Evolutionary conservation across 1,140 invertebrate genomes (phyloP), one percentile per base, ranked within the genome.

Genomic region (Neodiprion pinetum): DNA sequence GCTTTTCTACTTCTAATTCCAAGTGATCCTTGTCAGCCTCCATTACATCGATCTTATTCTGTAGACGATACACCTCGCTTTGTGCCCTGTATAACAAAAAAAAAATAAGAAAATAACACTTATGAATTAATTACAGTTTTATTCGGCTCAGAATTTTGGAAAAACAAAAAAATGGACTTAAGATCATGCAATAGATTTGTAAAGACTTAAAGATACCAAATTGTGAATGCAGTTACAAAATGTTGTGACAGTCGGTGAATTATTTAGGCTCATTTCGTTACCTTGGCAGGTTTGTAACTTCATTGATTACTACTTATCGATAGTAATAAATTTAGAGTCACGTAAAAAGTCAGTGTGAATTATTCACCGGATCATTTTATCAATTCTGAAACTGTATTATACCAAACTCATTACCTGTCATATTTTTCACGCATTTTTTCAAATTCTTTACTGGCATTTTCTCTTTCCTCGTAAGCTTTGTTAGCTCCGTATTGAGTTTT

Each of bases 391-490:
- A 40, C 28, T 40, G 28, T 40, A 40, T 40, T 40, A 40, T 40
- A 40, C 28, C 28, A 40, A 40, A 40, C 28, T 40, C 28, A 40
- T 85, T 91, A 95, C 94, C 96, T 94, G 88, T 98, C 96, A 85
- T 96, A 96, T 90, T 97, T 97, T 88, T 97, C 96, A 79, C 96
- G 88, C 87, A 97, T 93, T 88, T 96, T 95, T 82, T 98, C 96
- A 83, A 96, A 95, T 88, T 98, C 96, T 87, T 96, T 96, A 88
- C 95, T 94, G 53, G 94, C 92, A 70, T 90, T 93, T 81, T 98
- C 96, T 80, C 95, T 95, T 80, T 98, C 96, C 80, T 98, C 96
- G 74, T 95, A 91, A 0, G 94, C 92, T 87, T 96, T 96, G 82
- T 93, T 93, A 70, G 94, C 90, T 28, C 93, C 91, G 76, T 94